Base-by-base conservation (phyloP, 2,888 invertebrate genomes). In the Lamellibrachia columna region DNA sequence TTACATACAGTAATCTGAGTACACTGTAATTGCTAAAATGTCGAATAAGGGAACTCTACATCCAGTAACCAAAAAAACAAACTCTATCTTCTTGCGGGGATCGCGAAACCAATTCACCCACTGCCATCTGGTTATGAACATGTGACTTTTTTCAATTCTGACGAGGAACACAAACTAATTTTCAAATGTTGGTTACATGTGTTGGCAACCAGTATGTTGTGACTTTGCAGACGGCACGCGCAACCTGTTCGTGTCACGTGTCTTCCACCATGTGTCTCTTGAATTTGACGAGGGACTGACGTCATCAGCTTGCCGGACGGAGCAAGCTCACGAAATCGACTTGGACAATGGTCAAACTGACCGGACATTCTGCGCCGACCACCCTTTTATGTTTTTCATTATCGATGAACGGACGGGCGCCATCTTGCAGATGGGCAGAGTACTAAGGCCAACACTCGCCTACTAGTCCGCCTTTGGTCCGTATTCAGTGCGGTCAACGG, bases 341-440 rank as follows among this genome's bases (percentile, higher is more conserved):
- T 52, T 90, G 28, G 75, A 90, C 60, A 93, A 94, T 40, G 92
- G 60, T 15, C 92, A 93, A 90, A 93, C 93, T 22, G 91, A 92
- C 40, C 94, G 93, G 92, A 93, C 93, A 40, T 94, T 94, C 91
- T 92, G 93, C 53, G 94, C 94, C 90, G 94, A 94, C 75, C 94
- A 94, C 55, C 94, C 94, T 3, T 94, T 94, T 92, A 60, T 94
- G 90, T 94, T 94, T 92, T 91, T 94, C 91, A 92, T 94, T 75
- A 93, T 93, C 52, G 94, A 94, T 90, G 94, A 94, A n/a, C 92
- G 94, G 90, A 94, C 94, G 90, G 94, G 94, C 53, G 94, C 94
- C 53, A 94, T 94, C 53, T 90, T 93, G 52, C 92, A 94, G 58
- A 93, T 94, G 90, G 94, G 94, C 52, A 94, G 94, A 22, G 94